phyloP scores from a whole-genome alignment of 2,113 vertebrate species.

The Tyrannus savana region DNA sequence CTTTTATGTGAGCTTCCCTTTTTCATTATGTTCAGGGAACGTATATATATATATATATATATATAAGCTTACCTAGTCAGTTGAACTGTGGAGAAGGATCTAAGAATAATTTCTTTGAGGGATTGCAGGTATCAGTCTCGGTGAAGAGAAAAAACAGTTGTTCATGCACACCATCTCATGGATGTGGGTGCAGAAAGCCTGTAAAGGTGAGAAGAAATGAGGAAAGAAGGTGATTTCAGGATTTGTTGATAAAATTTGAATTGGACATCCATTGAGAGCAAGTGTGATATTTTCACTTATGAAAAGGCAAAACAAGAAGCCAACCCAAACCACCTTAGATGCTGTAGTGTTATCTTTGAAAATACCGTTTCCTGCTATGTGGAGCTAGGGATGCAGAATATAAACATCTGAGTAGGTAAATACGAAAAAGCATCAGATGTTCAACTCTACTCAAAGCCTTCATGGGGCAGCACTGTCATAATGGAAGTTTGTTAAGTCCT shows the following conservation, averaged over 20 bases:
- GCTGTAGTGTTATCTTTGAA: background rate
- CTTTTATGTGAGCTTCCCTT: background rate
- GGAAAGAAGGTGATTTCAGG: background rate
- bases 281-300: background rate
- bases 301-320: background rate
- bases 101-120: background rate
- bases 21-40: background rate
- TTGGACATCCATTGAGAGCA: background rate
- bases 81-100: background rate
- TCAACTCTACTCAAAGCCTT: background rate
- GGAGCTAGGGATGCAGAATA: background rate
- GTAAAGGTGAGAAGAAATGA: background rate
- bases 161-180: background rate
- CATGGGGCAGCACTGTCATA: background rate
- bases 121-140: background rate
- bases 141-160: background rate
- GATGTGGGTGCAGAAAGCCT: background rate
- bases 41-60: background rate
- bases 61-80: background rate
- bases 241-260: background rate
- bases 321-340: background rate
- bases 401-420: background rate
- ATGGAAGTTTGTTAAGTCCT: background rate
- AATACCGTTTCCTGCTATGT: background rate
- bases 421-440: background rate